phyloP scores from a whole-genome alignment of 1,140 invertebrate genomes.

The Drosophila lowei region DNA sequence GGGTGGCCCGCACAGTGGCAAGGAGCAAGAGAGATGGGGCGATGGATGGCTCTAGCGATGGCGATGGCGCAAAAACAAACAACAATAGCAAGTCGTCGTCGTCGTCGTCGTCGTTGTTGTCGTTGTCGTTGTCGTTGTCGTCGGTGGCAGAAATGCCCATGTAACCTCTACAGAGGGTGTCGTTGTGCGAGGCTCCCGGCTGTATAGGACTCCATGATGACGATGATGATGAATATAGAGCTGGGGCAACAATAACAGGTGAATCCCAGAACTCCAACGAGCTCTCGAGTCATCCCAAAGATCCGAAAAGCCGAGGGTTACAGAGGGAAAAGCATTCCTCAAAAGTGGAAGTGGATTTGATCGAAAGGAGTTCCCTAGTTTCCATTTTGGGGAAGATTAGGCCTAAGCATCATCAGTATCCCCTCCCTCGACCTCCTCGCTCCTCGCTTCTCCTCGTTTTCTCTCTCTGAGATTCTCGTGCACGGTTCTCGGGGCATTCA shows the following conservation, averaged over 20 bases:
- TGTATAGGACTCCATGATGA: conserved; percentile 5
- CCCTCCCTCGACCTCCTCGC: background rate
- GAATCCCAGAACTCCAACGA: no score
- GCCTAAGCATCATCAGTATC: background rate
- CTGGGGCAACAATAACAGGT: background rate
- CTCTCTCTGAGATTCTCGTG: background rate
- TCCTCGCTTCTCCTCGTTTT: no score
- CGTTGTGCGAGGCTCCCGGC: conserved; percentile 20
- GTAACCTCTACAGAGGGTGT: conserved; percentile 76
- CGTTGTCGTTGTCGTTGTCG: conserved; percentile 23
- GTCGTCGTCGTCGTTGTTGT: conserved; percentile 24
- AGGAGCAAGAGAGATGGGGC: conserved; percentile 19
- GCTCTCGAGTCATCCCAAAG: no score
- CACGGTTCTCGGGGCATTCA: background rate
- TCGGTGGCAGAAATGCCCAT: conserved; percentile 47
- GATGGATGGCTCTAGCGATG: conserved; percentile 5
- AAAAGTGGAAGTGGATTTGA: no score
- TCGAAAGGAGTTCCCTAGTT: no score
- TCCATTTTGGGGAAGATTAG: no score
- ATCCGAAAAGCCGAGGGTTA: no score
- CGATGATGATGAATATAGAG: conserved; percentile 4
- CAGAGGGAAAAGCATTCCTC: no score
- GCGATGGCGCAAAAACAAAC: conserved; percentile 77
- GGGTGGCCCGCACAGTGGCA: conserved; percentile 59
- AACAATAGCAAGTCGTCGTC: conserved; percentile 63